Percentiles rank a stretch among this genome's conserved stretches.
Conservation (phyloP, 2,113 vertebrate species). For the Marmota flaviventris region DNA sequence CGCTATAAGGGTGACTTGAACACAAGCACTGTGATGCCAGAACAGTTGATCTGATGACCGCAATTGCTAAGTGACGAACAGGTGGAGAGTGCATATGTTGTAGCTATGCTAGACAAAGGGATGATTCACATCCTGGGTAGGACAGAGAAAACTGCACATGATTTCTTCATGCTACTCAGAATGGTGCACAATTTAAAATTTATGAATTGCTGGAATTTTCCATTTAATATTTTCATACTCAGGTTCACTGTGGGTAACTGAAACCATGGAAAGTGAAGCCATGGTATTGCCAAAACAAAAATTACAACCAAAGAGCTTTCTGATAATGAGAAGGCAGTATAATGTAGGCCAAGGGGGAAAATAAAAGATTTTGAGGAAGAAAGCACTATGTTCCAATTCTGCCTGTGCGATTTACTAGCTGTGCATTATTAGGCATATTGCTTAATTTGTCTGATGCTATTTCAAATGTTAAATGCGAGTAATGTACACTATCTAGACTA, state of each 20-base stretch:
- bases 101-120: background rate
- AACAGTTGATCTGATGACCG: background rate
- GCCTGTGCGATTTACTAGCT: background rate
- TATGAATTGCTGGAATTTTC: background rate
- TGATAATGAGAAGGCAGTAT: background rate
- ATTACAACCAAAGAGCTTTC: background rate
- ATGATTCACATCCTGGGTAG: background rate
- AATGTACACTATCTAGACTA: background rate
- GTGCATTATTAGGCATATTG: background rate
- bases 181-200: background rate
- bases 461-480: conserved; percentile 8
- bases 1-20: background rate
- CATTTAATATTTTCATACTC: background rate
- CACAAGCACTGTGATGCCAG: background rate
- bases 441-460: background rate
- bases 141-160: background rate
- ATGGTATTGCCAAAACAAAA: background rate
- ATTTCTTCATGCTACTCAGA: background rate
- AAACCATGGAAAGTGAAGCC: background rate
- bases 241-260: background rate
- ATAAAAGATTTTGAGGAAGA: conserved; percentile 13
- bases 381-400: background rate
- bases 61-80: background rate
- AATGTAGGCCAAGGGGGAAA: background rate
- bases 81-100: background rate